Percentiles rank a stretch among this genome's conserved stretches.
These are phyloP conservation scores for Synergus japonicus DNA, from an alignment of 2,888 invertebrate species.

Conservation along the genomic window DNA sequence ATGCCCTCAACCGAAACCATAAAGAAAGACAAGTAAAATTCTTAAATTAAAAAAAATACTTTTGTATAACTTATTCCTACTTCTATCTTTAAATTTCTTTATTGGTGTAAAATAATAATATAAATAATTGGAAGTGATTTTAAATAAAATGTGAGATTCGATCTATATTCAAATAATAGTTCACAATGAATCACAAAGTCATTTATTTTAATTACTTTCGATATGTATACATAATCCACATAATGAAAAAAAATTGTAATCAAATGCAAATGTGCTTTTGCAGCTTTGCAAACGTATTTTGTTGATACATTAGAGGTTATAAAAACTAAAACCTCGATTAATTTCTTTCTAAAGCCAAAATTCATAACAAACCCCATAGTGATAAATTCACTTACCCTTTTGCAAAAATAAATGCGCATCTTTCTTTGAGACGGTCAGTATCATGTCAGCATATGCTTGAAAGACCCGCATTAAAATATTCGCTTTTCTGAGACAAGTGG, in stretches of 20 bases:
- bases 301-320: constrained; percentile 8
- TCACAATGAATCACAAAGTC: too few relatives aligned
- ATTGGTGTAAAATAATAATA: too few relatives aligned
- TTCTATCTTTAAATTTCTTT: too few relatives aligned
- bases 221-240: not conserved
- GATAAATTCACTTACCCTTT: constrained; percentile 16
- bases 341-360: not conserved
- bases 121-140: too few relatives aligned
- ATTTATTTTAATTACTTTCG: not conserved
- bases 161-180: too few relatives aligned
- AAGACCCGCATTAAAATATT: not conserved
- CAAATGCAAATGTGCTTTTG: not conserved
- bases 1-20: too few relatives aligned
- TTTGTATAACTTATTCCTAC: too few relatives aligned
- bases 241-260: not conserved
- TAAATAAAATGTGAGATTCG: too few relatives aligned
- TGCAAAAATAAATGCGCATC: constrained; percentile 22
- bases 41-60: too few relatives aligned
- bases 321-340: not conserved
- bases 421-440: constrained; percentile 4
- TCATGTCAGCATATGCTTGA: constrained; percentile 24
- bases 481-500: constrained; percentile 13
- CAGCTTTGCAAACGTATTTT: not conserved
- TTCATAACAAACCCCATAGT: not conserved
- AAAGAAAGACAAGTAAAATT: too few relatives aligned